These are phyloP conservation scores for Coluber constrictor DNA, from an alignment of 2,797 vertebrate species.

Conservation along the genomic window DNA sequence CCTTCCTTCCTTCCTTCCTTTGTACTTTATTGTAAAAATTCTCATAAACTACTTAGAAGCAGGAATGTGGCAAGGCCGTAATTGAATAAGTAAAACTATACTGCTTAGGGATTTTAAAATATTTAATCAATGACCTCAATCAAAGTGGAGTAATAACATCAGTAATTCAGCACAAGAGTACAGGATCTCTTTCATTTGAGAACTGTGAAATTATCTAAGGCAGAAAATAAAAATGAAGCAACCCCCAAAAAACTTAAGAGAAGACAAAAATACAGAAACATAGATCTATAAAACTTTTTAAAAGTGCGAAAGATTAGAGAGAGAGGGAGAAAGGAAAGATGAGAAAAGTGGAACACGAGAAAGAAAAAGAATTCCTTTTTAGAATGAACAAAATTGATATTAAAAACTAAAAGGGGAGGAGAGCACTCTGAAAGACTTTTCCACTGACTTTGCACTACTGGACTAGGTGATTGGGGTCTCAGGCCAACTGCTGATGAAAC, in stretches of 20 bases:
- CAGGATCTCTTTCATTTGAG: not conserved
- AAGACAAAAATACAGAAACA: not conserved
- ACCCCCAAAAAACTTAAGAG: too few relatives aligned
- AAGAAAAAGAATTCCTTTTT: not conserved
- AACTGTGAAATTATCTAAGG: not conserved
- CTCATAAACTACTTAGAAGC: not conserved
- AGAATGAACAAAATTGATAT: not conserved
- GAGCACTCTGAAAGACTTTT: not conserved
- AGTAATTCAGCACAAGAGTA: not conserved
- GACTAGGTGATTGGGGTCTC: not conserved
- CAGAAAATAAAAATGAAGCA: not conserved
- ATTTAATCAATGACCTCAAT: not conserved
- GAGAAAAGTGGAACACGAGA: not conserved
- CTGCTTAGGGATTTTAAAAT: not conserved
- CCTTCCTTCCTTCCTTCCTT: slow-evolving; percentile 46
- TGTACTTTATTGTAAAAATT: slow-evolving; percentile 57
- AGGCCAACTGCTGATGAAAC: not conserved
- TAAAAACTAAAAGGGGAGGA: not conserved
- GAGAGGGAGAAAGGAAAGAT: not conserved
- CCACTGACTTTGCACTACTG: not conserved
- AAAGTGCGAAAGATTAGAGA: not conserved
- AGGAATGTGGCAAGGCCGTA: too few relatives aligned
- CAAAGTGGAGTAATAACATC: not conserved
- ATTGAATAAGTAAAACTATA: not conserved
- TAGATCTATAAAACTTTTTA: not conserved